Evolutionary conservation across 2,113 vertebrate species (phyloP).

Genomic region (Daboia siamensis): DNA sequence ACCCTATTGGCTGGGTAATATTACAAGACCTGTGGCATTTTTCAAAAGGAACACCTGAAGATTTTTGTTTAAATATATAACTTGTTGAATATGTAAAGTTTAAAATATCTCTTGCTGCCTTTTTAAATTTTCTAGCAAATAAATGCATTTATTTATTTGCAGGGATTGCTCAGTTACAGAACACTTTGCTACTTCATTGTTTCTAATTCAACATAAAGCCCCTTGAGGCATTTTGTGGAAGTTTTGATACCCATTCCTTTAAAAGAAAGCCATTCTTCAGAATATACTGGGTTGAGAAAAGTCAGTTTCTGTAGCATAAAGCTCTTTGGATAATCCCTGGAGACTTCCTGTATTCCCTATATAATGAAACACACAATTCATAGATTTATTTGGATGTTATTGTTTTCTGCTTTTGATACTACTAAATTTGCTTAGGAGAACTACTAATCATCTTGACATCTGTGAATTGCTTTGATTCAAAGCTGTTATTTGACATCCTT

Average conservation of each 20-base stretch:
- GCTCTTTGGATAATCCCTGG: fast-evolving
- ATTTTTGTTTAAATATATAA: not conserved
- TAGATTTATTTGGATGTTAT: not conserved
- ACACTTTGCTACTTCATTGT: not conserved
- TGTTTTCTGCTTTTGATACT: not conserved
- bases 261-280: conserved; percentile 60
- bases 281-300: conserved; percentile 8
- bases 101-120: not conserved
- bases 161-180: not conserved
- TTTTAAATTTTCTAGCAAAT: not conserved
- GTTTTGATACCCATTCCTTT: conserved; percentile 21
- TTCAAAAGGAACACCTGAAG: not conserved
- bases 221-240: not conserved
- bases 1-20: not conserved
- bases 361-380: not conserved
- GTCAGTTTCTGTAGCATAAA: conserved; percentile 26
- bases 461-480: not conserved
- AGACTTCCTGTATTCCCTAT: fast-evolving
- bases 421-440: fast-evolving
- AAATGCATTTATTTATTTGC: not conserved
- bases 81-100: not conserved
- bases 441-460: not conserved
- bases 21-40: not conserved
- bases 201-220: not conserved
- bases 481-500: fast-evolving